A percentile compares a stretch with the other conserved stretches of the same genome.
These are phyloP conservation scores for Sitobion miscanthi DNA, from an alignment of 1,140 invertebrate species.

Conservation along the genomic window DNA sequence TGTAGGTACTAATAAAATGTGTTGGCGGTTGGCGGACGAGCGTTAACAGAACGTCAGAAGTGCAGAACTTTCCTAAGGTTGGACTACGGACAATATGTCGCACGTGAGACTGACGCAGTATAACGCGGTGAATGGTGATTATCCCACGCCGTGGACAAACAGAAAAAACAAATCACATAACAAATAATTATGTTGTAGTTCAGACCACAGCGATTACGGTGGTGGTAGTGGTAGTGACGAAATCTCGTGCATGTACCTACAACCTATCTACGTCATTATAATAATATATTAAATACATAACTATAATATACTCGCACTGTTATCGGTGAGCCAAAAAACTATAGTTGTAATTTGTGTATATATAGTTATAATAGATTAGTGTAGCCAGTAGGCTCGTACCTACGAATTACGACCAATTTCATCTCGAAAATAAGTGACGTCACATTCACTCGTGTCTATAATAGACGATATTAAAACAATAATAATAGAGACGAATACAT, in stretches of 20 bases:
- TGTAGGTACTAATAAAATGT: background rate
- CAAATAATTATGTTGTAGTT: background rate
- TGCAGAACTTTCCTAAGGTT: background rate
- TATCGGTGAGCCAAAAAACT: background rate
- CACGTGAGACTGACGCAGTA: background rate
- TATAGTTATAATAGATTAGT: background rate
- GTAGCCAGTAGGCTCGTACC: background rate
- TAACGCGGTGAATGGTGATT: background rate
- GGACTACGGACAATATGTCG: background rate
- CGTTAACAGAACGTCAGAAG: background rate
- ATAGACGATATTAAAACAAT: background rate
- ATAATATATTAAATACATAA: background rate
- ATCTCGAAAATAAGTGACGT: background rate
- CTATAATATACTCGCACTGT: background rate
- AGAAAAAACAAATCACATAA: background rate
- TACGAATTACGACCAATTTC: background rate
- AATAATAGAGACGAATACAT: no score
- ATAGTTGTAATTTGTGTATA: background rate
- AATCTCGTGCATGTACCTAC: background rate
- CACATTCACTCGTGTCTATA: background rate
- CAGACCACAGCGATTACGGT: background rate
- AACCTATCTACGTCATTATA: background rate
- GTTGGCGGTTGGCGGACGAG: background rate
- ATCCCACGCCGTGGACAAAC: background rate
- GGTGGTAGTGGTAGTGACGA: background rate